These are phyloP conservation scores for Microcebus lehilahytsara DNA, from an alignment of 2,113 vertebrate species.

Conservation along the genomic window DNA sequence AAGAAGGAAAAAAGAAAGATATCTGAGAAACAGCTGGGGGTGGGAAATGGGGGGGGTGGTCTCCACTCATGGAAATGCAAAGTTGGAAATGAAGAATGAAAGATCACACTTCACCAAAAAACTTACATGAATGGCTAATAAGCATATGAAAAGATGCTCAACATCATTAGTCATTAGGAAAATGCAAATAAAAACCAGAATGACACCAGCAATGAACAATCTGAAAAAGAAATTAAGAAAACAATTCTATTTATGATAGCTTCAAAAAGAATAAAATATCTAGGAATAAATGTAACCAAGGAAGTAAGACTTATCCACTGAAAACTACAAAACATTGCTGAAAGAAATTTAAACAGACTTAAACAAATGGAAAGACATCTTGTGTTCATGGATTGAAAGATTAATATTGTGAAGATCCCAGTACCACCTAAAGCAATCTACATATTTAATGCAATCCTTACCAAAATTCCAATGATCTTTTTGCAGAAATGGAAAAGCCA, in stretches of 20 bases:
- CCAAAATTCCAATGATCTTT: background rate
- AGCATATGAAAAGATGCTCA: too few species aligned
- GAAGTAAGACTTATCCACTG: background rate
- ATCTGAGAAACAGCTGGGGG: background rate
- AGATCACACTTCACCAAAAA: background rate
- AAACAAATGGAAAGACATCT: slow-evolving; percentile 2
- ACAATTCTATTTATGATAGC: too few species aligned
- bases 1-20: background rate
- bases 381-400: background rate
- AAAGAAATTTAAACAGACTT: slow-evolving; percentile 5
- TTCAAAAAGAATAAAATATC: background rate
- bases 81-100: background rate
- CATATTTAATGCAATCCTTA: background rate
- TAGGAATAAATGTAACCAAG: slow-evolving; percentile 52
- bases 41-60: background rate
- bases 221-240: too few species aligned
- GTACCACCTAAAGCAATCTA: background rate
- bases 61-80: background rate
- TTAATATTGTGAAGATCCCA: slow-evolving; percentile 5
- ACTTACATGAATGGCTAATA: background rate
- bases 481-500: background rate
- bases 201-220: too few species aligned
- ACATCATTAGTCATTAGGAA: too few species aligned
- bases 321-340: slow-evolving; percentile 3
- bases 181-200: too few species aligned